Evolutionary conservation across 2,888 invertebrate genomes (phyloP), one percentile per base, ranked within the genome.

Genomic region (Hirtodrosophila trivittata): DNA sequence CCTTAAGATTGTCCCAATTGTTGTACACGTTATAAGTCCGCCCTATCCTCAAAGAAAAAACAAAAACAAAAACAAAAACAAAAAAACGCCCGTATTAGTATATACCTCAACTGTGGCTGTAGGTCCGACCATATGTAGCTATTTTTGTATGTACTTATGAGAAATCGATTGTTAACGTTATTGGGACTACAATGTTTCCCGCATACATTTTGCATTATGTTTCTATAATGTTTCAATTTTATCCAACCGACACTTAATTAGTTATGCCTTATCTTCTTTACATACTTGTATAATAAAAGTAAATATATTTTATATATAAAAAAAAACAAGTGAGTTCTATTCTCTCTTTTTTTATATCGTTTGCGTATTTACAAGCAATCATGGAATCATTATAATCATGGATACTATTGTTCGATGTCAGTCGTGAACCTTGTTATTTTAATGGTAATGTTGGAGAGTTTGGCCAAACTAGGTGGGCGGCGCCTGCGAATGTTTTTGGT

Each of bases 251-350:
- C 26, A 41, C 33, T 39, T 52, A 56, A 18, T 33, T 45, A 58
- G 49, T 58, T 54, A 58, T 67, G 76, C 65, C 58, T 45, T 62
- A 64, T 51, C 54, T 49, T 58, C 51, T 69, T 52, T 55, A 62
- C 42, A 38, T 51, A 59, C 37, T 51, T 69, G 62, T 71, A 74
- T 57, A 77, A 74, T 76, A 74, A 80, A 76, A 54, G 21, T 39
- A 64, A 66, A 47, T 80, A 50, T 66, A 66, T 76, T 80, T 77
- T 74, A 49, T 77, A 74, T 67, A 80, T 64, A 62, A 63, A 38
- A 62, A 62, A 49, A 9, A 43, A 16, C 37, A 41, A 21, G 42
- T 18, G 42, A 30, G 41, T 26, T 38, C 3, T 25, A 35, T 35
- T 2, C 3, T 12, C 8, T 32, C 32, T n/a, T 32, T 9, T 28